Evolutionary conservation across 2,797 vertebrate genomes (phyloP).

Genomic region (Loris lydekkerianus): DNA sequence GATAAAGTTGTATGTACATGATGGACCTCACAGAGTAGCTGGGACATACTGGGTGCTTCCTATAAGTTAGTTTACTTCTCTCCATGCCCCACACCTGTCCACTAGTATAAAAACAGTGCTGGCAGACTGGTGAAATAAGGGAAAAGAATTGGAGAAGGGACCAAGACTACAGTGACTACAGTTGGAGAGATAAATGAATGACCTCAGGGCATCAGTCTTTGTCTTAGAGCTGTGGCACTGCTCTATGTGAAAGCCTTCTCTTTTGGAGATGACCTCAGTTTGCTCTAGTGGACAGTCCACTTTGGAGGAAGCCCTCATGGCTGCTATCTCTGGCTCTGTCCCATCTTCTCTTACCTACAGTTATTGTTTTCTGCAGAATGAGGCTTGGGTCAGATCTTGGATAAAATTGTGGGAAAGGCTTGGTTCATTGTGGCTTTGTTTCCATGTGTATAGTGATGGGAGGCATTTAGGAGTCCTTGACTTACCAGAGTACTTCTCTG

Average conservation of each 20-base stretch:
- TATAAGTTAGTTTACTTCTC: constrained; percentile 34
- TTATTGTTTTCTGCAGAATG: constrained; percentile 13
- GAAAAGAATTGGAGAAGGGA: neutral
- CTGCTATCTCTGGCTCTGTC: neutral
- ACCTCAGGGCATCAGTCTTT: neutral
- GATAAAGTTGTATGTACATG: neutral
- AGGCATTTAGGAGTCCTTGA: constrained; percentile 21
- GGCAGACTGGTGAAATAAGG: neutral
- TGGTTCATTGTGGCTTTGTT: neutral
- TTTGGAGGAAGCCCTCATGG: neutral
- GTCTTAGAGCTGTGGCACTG: neutral
- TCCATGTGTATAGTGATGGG: neutral
- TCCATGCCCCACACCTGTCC: neutral
- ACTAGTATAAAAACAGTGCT: constrained; percentile 31
- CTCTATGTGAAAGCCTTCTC: neutral
- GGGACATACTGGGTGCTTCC: neutral
- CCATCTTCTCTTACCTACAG: neutral
- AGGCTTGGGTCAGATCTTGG: constrained; percentile 5
- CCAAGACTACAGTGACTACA: neutral
- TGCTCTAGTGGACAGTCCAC: neutral
- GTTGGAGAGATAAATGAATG: neutral
- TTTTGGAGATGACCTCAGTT: neutral
- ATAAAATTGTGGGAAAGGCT: constrained; percentile 31
- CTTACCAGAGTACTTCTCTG: neutral
- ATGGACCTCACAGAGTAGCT: neutral